Base-by-base conservation (phyloP, 2,888 invertebrate species). In the Pandemis corylana region DNA sequence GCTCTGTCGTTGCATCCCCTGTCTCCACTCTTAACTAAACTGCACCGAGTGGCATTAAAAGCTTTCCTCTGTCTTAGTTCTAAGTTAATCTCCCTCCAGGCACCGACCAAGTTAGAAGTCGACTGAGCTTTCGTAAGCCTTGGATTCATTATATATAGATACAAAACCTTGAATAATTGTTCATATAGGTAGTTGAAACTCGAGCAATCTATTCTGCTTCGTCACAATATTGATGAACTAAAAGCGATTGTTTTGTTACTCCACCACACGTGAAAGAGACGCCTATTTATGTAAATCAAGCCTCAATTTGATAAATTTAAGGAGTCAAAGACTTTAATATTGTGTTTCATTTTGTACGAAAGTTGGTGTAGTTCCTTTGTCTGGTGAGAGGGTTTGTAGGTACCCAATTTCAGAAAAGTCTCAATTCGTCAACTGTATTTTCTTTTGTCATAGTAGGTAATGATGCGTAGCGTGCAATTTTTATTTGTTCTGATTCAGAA, bases 21-120 rank as follows among this genome's bases (percentile, higher is more conserved):
- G 10, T 46, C 51, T 51, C 56, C 20, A 7, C 15, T 56, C 56
- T 7, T 36, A 9, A 20, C 56, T 51, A n/a, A 51, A 51, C 59
- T 67, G 28, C 61, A 41, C 51, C 12, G 51, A 49, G 49, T n/a
- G 28, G 49, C n/a, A 62, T 42, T 72, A 42, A 72, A 62, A 53
- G 72, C 72, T 72, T 72, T 72, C n/a, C 42, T 20, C 65, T 49
- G 65, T 65, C 49, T 49, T 41, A 67, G 51, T 49, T 62, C 67
- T 49, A 51, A 62, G 72, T 49, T 72, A 67, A 72, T 67, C 66
- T 49, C 49, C 42, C 66, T 49, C 49, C 42, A 13, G 42, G 42
- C 67, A 12, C 51, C 51, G 12, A 67, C 49, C 20, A 7, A 62
- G 59, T 51, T 67, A 13, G 42, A 49, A 13, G 46, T 49, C 28